A percentile compares a stretch with the other conserved stretches of the same genome.
Conservation (phyloP, 23 tunicate species). For the Trididemnum miniatum region DNA sequence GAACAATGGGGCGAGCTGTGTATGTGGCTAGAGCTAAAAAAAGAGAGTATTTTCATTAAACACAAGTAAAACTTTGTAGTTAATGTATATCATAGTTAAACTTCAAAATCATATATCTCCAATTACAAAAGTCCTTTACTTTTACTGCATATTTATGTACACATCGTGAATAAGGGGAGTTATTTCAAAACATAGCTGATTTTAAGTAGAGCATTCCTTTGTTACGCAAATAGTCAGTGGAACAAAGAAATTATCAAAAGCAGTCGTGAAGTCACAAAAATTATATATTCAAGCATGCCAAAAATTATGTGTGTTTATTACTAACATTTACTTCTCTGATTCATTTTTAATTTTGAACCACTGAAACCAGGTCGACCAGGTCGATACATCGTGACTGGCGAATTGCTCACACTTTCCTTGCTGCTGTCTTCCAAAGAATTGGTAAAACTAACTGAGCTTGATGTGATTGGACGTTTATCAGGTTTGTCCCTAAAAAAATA, state of each 20-base stretch:
- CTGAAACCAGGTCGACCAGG: slow-evolving; percentile 70
- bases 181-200: too few species aligned
- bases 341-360: slow-evolving; percentile 48
- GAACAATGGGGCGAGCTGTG: slow-evolving; percentile 64
- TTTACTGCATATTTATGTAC: too few species aligned
- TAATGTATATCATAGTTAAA: too few species aligned
- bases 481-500: neutral
- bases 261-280: too few species aligned
- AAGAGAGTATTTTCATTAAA: neutral
- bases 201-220: too few species aligned
- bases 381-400: neutral
- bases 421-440: slow-evolving; percentile 10
- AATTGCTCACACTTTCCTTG: neutral
- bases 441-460: neutral
- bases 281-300: too few species aligned
- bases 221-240: too few species aligned
- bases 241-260: too few species aligned
- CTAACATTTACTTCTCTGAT: slow-evolving; percentile 37
- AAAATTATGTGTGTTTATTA: too few species aligned
- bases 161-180: too few species aligned
- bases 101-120: too few species aligned
- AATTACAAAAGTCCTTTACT: too few species aligned
- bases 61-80: neutral
- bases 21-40: neutral
- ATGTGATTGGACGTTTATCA: slow-evolving; percentile 23